phyloP scores from a whole-genome alignment of 2,113 vertebrate genomes.

The Rhineura floridana region DNA sequence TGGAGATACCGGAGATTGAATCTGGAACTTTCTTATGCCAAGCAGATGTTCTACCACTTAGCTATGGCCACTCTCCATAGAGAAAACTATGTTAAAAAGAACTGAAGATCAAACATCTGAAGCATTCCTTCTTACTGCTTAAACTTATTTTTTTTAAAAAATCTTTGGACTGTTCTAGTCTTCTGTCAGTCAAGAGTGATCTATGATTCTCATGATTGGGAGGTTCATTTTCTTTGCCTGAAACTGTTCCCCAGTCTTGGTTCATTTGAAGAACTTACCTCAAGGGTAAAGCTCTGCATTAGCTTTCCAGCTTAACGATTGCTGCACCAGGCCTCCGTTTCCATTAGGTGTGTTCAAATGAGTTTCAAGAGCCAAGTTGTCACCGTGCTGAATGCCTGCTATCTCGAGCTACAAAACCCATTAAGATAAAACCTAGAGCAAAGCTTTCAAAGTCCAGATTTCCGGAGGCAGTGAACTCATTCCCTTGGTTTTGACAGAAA shows the following conservation, averaged over 20 bases:
- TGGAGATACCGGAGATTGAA: no score
- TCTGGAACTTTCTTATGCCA: no score
- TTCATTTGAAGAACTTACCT: slow-evolving; percentile 67
- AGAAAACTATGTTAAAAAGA: slow-evolving; percentile 19
- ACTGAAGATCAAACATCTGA: background rate
- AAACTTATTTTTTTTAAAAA: slow-evolving; percentile 7
- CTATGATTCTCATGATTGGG: slow-evolving; percentile 49
- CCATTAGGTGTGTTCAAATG: slow-evolving; percentile 52
- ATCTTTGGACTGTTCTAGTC: slow-evolving; percentile 44
- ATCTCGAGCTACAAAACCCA: slow-evolving; percentile 58
- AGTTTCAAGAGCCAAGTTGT: slow-evolving; percentile 61
- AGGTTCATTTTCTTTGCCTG: slow-evolving; percentile 61
- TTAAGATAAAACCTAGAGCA: slow-evolving; percentile 58
- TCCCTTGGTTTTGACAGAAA: background rate
- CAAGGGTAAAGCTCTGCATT: slow-evolving; percentile 58
- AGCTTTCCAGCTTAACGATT: slow-evolving; percentile 54
- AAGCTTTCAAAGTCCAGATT: slow-evolving; percentile 50
- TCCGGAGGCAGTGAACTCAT: slow-evolving; percentile 46
- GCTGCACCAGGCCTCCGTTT: slow-evolving; percentile 59
- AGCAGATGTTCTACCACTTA: no score
- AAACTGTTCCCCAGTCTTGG: slow-evolving; percentile 56
- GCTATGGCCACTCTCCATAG: no score
- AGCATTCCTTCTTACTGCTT: background rate
- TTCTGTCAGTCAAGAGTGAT: slow-evolving; percentile 63
- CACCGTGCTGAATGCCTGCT: slow-evolving; percentile 59